These are phyloP conservation scores for Phalacrocorax pelagicus DNA, from an alignment of 2,113 vertebrate genomes.

Conservation along the genomic window DNA sequence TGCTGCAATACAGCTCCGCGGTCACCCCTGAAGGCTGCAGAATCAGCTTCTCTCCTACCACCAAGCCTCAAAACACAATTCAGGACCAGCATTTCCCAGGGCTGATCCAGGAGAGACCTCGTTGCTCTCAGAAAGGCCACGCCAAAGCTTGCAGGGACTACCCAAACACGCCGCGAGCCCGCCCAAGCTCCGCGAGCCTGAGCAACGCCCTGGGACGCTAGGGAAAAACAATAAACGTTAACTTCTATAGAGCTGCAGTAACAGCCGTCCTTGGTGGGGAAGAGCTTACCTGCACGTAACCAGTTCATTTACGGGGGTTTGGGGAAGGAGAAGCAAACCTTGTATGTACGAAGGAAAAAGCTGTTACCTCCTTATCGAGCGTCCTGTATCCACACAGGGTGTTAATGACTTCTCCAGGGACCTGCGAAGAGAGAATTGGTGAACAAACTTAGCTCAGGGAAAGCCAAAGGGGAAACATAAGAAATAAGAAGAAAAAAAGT, in stretches of 20 bases:
- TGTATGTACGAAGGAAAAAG: rapidly evolving
- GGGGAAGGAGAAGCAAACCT: background rate
- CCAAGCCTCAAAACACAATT: background rate
- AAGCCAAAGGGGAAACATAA: background rate
- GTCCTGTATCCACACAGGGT: constrained; percentile 85
- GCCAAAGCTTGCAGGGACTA: background rate
- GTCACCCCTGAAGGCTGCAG: background rate
- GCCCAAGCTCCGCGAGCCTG: background rate
- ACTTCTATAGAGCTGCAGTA: background rate
- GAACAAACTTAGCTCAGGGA: background rate
- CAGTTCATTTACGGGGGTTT: rapidly evolving
- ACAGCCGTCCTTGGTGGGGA: background rate
- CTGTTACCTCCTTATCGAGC: constrained; percentile 75
- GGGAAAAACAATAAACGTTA: background rate
- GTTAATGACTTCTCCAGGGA: constrained; percentile 81
- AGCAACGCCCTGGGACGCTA: background rate
- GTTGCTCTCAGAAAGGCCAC: background rate
- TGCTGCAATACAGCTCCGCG: rapidly evolving
- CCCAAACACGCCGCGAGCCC: rapidly evolving
- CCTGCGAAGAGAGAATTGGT: constrained; percentile 53
- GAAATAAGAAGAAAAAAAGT: background rate
- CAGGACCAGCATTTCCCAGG: background rate
- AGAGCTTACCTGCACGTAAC: background rate
- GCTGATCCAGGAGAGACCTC: background rate
- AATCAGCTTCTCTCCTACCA: background rate